Evolutionary conservation across 2,113 vertebrate species (phyloP).

Genomic region (Prinia subflava): DNA sequence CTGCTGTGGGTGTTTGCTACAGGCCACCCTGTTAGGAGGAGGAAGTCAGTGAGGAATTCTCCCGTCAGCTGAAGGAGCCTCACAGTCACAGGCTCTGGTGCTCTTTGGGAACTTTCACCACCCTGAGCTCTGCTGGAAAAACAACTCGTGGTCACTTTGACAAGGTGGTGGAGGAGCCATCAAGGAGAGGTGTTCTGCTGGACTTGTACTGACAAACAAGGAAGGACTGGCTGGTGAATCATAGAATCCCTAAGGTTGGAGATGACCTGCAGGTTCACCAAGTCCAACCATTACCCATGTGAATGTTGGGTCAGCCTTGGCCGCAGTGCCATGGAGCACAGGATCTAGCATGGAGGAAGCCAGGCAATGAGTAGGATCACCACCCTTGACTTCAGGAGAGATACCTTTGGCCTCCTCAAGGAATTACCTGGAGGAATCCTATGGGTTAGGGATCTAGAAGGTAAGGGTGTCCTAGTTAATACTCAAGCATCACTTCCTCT

Average conservation of each 20-base stretch:
- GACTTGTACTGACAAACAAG: background rate
- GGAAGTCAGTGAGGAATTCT: background rate
- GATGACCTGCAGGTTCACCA: background rate
- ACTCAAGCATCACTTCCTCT: background rate
- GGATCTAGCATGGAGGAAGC: background rate
- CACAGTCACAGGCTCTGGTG: background rate
- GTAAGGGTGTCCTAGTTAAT: background rate
- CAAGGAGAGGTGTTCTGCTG: background rate
- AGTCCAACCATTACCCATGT: background rate
- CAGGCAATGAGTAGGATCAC: background rate
- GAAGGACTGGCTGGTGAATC: background rate
- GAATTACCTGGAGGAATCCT: background rate
- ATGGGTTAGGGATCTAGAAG: background rate
- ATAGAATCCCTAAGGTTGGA: background rate
- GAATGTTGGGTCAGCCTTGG: background rate
- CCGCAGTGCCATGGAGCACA: too few relatives aligned
- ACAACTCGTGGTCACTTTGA: background rate
- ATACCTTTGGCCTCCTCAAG: background rate
- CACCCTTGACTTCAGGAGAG: background rate
- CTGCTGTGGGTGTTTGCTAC: background rate
- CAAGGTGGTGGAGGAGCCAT: background rate
- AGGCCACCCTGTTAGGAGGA: background rate
- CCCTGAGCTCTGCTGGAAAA: background rate
- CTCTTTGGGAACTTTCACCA: background rate
- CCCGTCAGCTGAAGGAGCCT: background rate